Percentiles rank a stretch among this genome's conserved stretches.
phyloP scores from a whole-genome alignment of 2,888 invertebrate species.

The Drosophila mettleri region DNA sequence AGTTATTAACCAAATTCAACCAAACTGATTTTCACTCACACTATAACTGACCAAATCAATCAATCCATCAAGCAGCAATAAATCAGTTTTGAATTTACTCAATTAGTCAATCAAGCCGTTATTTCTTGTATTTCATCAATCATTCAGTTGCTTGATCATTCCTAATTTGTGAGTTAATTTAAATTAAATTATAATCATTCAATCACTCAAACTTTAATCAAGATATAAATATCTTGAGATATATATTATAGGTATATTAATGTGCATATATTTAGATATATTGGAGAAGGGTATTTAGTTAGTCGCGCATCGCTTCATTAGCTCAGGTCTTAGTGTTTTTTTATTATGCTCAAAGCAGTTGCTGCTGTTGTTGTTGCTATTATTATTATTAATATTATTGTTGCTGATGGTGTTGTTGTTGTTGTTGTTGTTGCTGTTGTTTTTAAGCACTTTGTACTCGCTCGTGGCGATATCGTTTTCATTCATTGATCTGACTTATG shows the following conservation, averaged over 20 bases:
- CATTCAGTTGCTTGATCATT: not conserved
- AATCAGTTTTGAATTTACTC: not conserved
- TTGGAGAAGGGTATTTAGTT: not conserved
- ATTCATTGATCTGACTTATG: slow-evolving; percentile 77
- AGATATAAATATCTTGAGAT: not conserved
- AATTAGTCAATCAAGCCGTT: not conserved
- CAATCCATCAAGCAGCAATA: no score
- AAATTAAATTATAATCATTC: not conserved
- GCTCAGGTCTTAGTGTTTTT: slow-evolving; percentile 1
- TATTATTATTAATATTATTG: slow-evolving; percentile 1
- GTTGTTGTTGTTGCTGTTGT: no score
- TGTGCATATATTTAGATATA: not conserved
- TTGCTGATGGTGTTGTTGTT: slow-evolving; percentile 21
- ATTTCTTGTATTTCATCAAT: not conserved
- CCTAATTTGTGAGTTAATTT: no score
- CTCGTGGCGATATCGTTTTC: slow-evolving; percentile 59
- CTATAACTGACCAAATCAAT: not conserved
- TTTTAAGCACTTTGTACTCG: slow-evolving; percentile 53
- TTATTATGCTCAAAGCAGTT: slow-evolving; percentile 14
- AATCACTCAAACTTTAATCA: not conserved
- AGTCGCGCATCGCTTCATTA: not conserved
- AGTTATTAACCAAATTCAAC: not conserved
- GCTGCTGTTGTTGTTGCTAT: slow-evolving; percentile 16
- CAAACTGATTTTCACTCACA: not conserved
- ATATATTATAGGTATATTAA: not conserved